phyloP scores from a whole-genome alignment of 2,888 invertebrate genomes.

The Drosophila anomelani region DNA sequence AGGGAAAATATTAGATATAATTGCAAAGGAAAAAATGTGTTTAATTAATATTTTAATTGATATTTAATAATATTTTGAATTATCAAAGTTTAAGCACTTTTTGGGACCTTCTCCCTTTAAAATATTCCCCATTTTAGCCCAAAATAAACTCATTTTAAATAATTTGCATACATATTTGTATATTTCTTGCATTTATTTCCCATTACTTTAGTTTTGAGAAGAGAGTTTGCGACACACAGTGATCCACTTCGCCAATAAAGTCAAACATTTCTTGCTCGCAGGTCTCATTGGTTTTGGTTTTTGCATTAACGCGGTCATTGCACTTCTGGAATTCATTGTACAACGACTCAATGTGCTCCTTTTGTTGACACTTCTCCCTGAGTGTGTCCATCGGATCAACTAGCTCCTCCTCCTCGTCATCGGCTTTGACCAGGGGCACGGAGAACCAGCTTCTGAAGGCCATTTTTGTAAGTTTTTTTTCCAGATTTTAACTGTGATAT shows the following conservation, averaged over 20 bases:
- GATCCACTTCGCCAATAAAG: slow-evolving; percentile 96
- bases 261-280: slow-evolving; percentile 97
- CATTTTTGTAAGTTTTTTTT: slow-evolving; percentile 58
- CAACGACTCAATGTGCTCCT: slow-evolving; percentile 87
- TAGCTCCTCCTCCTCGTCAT: slow-evolving; percentile 89
- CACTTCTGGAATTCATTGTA: slow-evolving; percentile 92
- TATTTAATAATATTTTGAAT: no score
- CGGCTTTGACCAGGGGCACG: slow-evolving; percentile 87
- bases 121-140: not conserved
- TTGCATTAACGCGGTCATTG: slow-evolving; percentile 94
- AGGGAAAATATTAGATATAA: no score
- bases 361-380: slow-evolving; percentile 89
- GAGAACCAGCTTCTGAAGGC: slow-evolving; percentile 61
- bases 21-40: no score
- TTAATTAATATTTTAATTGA: no score
- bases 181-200: not conserved
- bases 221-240: slow-evolving; percentile 91
- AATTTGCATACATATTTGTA: not conserved
- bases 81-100: no score
- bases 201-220: slow-evolving; percentile 65
- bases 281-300: slow-evolving; percentile 93
- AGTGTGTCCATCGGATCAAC: slow-evolving; percentile 91
- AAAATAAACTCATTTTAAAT: not conserved
- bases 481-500: not conserved
- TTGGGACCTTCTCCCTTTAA: not conserved